Conservation (phyloP, 2,113 vertebrate species). For the Thalassoma bifasciatum region DNA sequence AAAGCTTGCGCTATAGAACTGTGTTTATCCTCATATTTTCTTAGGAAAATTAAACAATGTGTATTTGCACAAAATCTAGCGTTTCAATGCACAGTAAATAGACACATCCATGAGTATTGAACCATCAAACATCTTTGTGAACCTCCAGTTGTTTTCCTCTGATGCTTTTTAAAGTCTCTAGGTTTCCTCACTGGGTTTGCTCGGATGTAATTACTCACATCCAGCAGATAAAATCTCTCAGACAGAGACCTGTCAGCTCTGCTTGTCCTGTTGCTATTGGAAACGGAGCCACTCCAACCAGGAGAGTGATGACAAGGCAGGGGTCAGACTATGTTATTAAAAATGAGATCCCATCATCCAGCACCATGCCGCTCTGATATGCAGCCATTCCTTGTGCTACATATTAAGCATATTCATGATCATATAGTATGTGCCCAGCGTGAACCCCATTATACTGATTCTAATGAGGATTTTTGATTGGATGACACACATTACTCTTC, state of each 20-base stretch:
- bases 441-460: not conserved
- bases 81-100: no score
- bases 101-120: no score
- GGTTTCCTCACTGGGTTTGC: not conserved
- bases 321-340: constrained; percentile 30
- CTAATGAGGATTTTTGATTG: not conserved
- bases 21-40: no score
- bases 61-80: no score
- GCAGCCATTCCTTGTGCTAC: not conserved
- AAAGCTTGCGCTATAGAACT: no score
- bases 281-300: constrained; percentile 25
- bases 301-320: constrained; percentile 16
- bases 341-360: constrained; percentile 13
- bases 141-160: not conserved
- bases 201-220: constrained; percentile 18
- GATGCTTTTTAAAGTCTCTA: not conserved
- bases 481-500: not conserved
- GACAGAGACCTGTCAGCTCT: constrained; percentile 8
- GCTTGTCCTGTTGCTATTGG: constrained; percentile 35
- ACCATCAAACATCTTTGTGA: no score
- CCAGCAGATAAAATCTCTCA: constrained; percentile 28
- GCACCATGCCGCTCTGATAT: not conserved
- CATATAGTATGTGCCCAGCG: not conserved
- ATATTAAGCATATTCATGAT: constrained; percentile 14
- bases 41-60: no score